Evolutionary conservation across 2,797 vertebrate genomes (phyloP), one percentile per base, ranked within the genome.

Genomic region (Margarornis squamiger): DNA sequence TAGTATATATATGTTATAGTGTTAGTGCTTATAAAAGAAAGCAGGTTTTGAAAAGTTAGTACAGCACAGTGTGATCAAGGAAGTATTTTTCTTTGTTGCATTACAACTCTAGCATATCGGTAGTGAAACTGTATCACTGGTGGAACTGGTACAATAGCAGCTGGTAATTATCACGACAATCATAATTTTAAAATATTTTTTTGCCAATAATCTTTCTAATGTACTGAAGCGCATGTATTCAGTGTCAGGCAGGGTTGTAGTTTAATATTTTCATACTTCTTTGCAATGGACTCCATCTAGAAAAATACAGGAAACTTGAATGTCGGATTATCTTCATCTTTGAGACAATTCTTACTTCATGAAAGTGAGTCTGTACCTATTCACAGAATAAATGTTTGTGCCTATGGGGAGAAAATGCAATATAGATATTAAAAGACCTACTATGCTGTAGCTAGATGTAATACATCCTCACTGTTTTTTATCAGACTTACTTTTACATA

Each of bases 141-240:
- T 83, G 32, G 41, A 90, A 86, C 26, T 70, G 43, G 21, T 75
- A 91, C 18, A 75, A 67, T 24, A 66, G 41, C 34, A 95, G 57
- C 66, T 92, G 57, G n/a, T 61, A 91, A 86, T 96, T 94, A 70
- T 88, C 79, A 95, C 93, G 75, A 86, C 51, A 94, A 95, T 96
- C 19, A 93, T 74, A 88, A 92, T 95, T 91, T 95, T 41, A 20
- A 94, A 83, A 36, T 41, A 30, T 54, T 51, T 91, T 91, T 52
- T 94, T 73, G 4, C 8, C 54, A 65, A 46, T 83, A 74, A 92
- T 55, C 19, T 92, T 96, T 91, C 72, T 45, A 61, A 67, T 78
- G 70, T 91, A 6, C 39, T 85, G 68, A 93, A 77, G 62, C 62
- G 91, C 73, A 77, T 41, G 1, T 41, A 90, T 86, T 66, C 27